Evolutionary conservation across 2,113 vertebrate genomes (phyloP), one percentile per base, ranked within the genome.

Genomic region (Coreoperca whiteheadi): DNA sequence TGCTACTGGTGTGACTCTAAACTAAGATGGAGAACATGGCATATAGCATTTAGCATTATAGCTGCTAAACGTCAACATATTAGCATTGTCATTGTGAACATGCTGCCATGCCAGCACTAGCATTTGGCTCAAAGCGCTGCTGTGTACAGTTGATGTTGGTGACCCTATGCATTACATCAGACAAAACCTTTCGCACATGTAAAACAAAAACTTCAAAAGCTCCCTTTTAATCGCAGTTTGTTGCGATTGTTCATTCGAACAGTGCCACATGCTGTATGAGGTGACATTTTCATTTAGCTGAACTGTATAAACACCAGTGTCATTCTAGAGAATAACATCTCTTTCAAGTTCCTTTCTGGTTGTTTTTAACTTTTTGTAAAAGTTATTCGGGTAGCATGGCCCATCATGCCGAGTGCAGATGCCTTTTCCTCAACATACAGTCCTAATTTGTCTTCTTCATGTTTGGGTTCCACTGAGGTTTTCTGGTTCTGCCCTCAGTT

Each of bases 401-500:
- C 23, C 54, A 15, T 65, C n/a, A 9, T 21, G 46, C 23, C n/a
- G 34, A 78, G 46, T 11, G 14, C 73, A 8, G 1, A 15, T 53
- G 41, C 50, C 43, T 85, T 83, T 69, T 78, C 60, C 69, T 56
- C 68, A 76, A 87, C 84, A 84, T 79, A 77, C 91, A 91, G 60
- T 82, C 54, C 50, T 90, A 83, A 92, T 93, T 93, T 90, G 82
- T 85, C 88, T 85, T 73, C 68, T 87, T 83, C 74, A 30, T 77
- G 82, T 91, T 90, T 90, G 73, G 81, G 74, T 85, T 88, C 85
- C 82, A 82, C 68, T 84, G 87, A 89, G 87, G 92, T 92, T 92
- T 93, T 87, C 79, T 90, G 85, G 79, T 92, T 89, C 81, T 87
- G 87, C 92, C 88, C 85, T 82, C 83, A 78, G 90, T 92, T 92